Conservation (phyloP, 2,113 vertebrate genomes). For the Mobula birostris region DNA sequence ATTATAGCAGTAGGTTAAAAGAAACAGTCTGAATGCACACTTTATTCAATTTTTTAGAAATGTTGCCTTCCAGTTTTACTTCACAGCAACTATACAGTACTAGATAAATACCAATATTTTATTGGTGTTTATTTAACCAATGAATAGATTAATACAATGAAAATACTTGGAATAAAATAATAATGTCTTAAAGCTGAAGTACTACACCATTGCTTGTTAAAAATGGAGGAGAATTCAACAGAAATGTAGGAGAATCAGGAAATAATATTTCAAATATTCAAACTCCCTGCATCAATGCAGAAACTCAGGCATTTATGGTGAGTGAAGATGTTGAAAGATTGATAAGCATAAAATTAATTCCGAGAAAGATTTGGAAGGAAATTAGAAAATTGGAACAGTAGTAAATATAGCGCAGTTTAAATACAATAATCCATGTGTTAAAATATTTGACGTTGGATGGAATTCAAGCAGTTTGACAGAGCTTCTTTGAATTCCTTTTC, state of each 20-base stretch:
- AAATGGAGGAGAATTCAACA: neutral
- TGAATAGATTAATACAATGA: neutral
- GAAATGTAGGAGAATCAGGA: neutral
- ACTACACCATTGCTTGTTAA: neutral
- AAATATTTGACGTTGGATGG: constrained; percentile 29
- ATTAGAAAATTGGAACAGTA: constrained; percentile 36
- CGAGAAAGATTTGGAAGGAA: constrained; percentile 6
- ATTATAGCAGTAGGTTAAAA: neutral
- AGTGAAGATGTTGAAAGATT: neutral
- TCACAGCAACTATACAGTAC: neutral
- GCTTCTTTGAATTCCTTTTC: constrained; percentile 25
- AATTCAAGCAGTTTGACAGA: constrained; percentile 33
- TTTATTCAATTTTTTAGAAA: constrained; percentile 18
- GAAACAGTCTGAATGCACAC: neutral
- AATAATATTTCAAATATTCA: constrained; percentile 8
- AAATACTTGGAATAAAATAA: neutral
- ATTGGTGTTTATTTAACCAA: neutral
- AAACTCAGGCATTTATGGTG: neutral
- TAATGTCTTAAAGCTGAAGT: neutral
- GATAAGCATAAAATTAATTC: neutral
- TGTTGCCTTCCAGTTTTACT: neutral
- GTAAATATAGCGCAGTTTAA: constrained; percentile 28
- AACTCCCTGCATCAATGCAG: neutral
- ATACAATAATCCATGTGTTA: constrained; percentile 32
- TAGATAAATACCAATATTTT: neutral